phyloP scores from a whole-genome alignment of 1,140 invertebrate species.

The Paralvinella palmiformis region DNA sequence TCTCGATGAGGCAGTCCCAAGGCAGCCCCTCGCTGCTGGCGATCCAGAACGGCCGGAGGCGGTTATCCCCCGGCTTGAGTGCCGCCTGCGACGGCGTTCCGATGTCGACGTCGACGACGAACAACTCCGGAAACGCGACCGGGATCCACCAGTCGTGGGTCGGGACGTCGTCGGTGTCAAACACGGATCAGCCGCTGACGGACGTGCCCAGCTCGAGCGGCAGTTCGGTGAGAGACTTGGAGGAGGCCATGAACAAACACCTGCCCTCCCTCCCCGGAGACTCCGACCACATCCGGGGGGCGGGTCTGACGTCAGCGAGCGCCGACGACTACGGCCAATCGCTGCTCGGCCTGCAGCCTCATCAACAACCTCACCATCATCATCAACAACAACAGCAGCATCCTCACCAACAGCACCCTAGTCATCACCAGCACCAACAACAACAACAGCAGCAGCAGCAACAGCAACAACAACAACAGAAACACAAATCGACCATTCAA shows the following conservation, averaged over 20 bases:
- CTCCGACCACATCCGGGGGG: constrained; percentile 27
- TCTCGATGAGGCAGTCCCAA: background rate
- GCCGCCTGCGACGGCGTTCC: too few species aligned
- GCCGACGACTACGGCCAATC: constrained; percentile 55
- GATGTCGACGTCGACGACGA: too few species aligned
- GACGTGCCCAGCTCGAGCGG: too few species aligned
- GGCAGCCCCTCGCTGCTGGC: too few species aligned
- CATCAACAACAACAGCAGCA: constrained; percentile 62
- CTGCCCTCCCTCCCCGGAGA: constrained; percentile 55
- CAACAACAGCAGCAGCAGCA: background rate
- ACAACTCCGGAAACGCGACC: too few species aligned
- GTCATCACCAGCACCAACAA: background rate
- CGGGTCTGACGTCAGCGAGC: constrained; percentile 46
- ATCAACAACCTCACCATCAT: background rate
- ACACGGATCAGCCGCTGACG: too few species aligned
- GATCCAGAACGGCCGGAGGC: too few species aligned
- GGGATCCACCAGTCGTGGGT: too few species aligned
- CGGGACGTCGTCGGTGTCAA: too few species aligned
- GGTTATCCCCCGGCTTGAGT: too few species aligned
- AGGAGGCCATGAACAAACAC: constrained; percentile 95
- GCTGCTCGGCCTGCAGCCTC: background rate
- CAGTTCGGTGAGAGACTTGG: constrained; percentile 78
- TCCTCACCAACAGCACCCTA: constrained; percentile 53
- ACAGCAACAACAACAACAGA: constrained; percentile 64
- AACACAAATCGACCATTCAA: constrained; percentile 75